These are phyloP conservation scores for Onychomys leucogaster DNA, from an alignment of 2,797 vertebrate genomes.

Conservation along the genomic window DNA sequence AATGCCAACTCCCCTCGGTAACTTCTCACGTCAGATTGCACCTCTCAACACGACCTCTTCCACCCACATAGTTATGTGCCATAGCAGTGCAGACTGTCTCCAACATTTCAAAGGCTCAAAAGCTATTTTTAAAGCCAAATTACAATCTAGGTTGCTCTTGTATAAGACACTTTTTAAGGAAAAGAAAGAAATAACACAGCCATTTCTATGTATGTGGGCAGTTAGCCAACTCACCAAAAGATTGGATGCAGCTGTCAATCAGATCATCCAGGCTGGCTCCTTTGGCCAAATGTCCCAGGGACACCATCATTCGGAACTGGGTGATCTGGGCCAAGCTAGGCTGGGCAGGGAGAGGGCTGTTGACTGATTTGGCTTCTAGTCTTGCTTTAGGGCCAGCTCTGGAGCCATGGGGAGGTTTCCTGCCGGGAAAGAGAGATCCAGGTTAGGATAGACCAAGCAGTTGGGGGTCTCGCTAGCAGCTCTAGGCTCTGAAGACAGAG, in stretches of 20 bases:
- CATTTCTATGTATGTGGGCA: constrained; percentile 60
- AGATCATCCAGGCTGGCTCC: constrained; percentile 96
- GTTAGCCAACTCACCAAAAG: constrained; percentile 93
- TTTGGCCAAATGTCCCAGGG: constrained; percentile 93
- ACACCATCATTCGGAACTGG: constrained; percentile 90
- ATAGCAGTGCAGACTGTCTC: constrained; percentile 57
- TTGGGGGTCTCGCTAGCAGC: constrained; percentile 27
- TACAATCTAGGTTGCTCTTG: constrained; percentile 72
- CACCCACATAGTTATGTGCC: constrained; percentile 79
- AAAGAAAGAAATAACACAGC: constrained; percentile 67
- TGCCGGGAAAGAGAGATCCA: constrained; percentile 81
- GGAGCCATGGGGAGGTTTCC: constrained; percentile 91
- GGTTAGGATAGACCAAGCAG: constrained; percentile 39
- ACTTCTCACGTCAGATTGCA: constrained; percentile 75
- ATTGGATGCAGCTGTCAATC: constrained; percentile 95
- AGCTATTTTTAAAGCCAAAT: constrained; percentile 78
- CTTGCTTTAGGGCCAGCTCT: constrained; percentile 89
- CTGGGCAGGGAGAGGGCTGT: constrained; percentile 87
- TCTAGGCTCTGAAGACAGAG: constrained; percentile 36
- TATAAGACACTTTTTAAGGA: constrained; percentile 68
- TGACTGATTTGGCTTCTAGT: constrained; percentile 89
- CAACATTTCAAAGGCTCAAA: constrained; percentile 69
- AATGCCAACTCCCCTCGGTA: constrained; percentile 57
- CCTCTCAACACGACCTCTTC: constrained; percentile 78
- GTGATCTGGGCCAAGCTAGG: constrained; percentile 88